Percentiles rank a stretch among this genome's conserved stretches.
Evolutionary conservation across 2,888 invertebrate genomes (phyloP).

Genomic region (Leuctra nigra): DNA sequence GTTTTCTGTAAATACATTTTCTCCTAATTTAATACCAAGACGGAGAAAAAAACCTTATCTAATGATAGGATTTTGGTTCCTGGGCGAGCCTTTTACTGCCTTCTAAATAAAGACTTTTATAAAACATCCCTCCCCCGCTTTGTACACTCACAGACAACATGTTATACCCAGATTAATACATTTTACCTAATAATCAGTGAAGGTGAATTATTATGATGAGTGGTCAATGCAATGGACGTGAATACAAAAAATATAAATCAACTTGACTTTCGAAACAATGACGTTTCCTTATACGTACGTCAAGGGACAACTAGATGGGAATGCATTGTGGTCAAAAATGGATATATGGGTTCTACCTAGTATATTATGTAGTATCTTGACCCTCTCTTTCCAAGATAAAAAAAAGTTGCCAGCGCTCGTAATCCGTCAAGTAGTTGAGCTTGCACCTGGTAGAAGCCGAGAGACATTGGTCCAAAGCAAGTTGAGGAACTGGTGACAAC

Average conservation of each 20-base stretch:
- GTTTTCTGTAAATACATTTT: background rate
- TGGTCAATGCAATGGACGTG: background rate
- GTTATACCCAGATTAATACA: no score
- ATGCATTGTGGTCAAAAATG: constrained; percentile 13
- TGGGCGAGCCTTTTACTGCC: no score
- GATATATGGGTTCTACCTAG: constrained; percentile 15
- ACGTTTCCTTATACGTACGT: background rate
- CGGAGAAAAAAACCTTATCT: background rate
- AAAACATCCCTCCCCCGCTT: no score
- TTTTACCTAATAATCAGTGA: no score
- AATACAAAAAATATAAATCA: background rate
- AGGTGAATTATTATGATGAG: background rate
- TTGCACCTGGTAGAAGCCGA: no score
- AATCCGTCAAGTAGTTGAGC: background rate
- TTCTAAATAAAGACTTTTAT: no score
- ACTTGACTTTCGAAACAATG: background rate
- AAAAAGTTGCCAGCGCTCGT: constrained; percentile 8
- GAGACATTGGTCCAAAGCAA: constrained; percentile 3
- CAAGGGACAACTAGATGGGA: background rate
- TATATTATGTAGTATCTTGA: constrained; percentile 10
- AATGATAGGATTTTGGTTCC: background rate
- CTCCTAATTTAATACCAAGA: no score
- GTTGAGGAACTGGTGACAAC: no score
- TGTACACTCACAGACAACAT: no score
- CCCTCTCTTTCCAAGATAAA: constrained; percentile 6